These are phyloP conservation scores for Threskiornis aethiopicus DNA, from an alignment of 2,797 vertebrate genomes.

Conservation along the genomic window DNA sequence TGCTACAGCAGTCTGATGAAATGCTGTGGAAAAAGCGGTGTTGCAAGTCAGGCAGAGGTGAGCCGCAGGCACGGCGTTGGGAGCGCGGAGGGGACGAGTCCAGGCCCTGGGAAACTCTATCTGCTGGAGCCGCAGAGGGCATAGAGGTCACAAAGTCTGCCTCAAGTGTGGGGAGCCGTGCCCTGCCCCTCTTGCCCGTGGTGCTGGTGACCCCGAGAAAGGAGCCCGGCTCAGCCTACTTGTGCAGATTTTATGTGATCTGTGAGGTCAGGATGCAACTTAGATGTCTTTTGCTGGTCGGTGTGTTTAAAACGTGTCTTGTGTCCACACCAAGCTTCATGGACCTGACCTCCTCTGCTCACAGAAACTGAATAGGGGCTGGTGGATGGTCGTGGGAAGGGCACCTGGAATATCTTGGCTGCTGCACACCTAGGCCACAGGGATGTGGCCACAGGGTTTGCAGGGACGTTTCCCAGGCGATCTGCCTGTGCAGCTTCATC, in stretches of 20 bases:
- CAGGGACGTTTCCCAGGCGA: rapidly evolving
- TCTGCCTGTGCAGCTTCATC: background rate
- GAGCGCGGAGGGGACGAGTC: background rate
- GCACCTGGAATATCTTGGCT: background rate
- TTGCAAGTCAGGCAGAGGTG: conserved; percentile 54
- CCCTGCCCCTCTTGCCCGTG: background rate
- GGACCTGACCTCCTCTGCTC: background rate
- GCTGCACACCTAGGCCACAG: background rate
- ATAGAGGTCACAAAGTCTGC: background rate
- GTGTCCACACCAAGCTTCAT: background rate
- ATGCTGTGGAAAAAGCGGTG: background rate
- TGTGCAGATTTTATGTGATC: background rate
- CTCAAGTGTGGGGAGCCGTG: background rate
- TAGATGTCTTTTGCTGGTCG: background rate
- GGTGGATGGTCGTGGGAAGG: background rate
- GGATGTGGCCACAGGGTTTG: background rate
- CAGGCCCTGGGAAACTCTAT: background rate
- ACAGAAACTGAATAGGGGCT: background rate
- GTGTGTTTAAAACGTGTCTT: background rate
- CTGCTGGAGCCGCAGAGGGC: background rate
- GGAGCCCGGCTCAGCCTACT: background rate
- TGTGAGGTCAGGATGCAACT: background rate
- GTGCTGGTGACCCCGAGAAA: background rate
- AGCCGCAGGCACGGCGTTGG: rapidly evolving
- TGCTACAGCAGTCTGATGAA: conserved; percentile 30